Conservation (phyloP, 2,113 vertebrate species). For the Rallus limicola region DNA sequence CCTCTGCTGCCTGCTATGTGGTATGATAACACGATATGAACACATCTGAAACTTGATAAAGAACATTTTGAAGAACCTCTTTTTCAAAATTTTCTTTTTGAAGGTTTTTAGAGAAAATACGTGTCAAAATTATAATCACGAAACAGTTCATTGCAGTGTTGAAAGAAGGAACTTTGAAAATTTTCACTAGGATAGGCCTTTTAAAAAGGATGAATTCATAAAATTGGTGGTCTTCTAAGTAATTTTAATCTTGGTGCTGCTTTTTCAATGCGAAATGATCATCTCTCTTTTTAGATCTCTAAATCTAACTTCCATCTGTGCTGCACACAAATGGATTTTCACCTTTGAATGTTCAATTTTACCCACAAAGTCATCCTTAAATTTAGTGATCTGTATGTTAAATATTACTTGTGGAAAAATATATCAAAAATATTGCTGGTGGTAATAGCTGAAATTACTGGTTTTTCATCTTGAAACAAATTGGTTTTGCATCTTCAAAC, state of each 20-base stretch:
- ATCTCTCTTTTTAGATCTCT: not conserved
- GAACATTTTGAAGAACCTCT: not conserved
- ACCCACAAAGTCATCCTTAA: not conserved
- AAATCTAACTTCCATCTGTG: not conserved
- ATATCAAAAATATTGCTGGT: not conserved
- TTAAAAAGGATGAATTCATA: not conserved
- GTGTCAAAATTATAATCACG: not conserved
- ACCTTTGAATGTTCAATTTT: not conserved
- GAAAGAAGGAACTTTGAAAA: not conserved
- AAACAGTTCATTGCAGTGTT: not conserved
- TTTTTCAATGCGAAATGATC: not conserved
- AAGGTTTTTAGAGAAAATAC: not conserved
- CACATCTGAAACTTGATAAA: not conserved
- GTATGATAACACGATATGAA: not conserved
- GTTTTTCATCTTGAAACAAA: no score
- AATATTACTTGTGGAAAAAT: not conserved
- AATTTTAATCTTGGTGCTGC: not conserved
- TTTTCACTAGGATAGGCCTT: not conserved
- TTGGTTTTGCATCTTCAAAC: no score
- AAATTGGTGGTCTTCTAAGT: not conserved
- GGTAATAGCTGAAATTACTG: not conserved
- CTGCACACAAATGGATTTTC: not conserved
- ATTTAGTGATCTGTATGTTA: not conserved
- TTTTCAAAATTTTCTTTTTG: not conserved
- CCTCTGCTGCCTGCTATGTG: not conserved